A percentile compares a stretch with the other conserved stretches of the same genome.
Evolutionary conservation across 2,797 vertebrate genomes (phyloP).

Genomic region (Odontamblyopus lacepedii): DNA sequence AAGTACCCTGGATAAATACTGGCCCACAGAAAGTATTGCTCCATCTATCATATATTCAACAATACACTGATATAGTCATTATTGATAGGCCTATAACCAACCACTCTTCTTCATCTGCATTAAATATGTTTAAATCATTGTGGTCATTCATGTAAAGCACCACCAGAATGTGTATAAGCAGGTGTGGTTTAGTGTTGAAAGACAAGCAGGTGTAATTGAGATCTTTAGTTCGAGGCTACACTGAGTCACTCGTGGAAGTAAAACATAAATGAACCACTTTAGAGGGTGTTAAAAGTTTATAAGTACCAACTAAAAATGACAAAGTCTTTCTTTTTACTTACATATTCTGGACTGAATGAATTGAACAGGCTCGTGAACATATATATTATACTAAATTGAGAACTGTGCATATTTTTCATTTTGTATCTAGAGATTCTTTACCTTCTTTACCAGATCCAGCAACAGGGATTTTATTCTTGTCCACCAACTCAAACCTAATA

Average conservation of each 20-base stretch:
- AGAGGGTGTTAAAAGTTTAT: not conserved
- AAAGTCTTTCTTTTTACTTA: not conserved
- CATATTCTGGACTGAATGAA: not conserved
- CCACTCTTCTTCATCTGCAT: not conserved
- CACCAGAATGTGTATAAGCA: too few relatives aligned
- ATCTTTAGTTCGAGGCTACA: not conserved
- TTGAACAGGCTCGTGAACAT: not conserved
- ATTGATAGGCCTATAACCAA: too few relatives aligned
- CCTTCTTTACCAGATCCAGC: too few relatives aligned
- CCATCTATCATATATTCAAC: too few relatives aligned
- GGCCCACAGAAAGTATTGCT: too few relatives aligned
- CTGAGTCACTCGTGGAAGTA: not conserved
- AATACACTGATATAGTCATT: too few relatives aligned
- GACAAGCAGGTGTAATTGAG: not conserved
- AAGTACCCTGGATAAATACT: too few relatives aligned
- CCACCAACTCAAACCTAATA: not conserved
- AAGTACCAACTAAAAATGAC: not conserved
- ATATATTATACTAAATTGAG: too few relatives aligned
- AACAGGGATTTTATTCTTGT: not conserved
- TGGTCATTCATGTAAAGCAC: not conserved
- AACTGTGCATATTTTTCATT: too few relatives aligned
- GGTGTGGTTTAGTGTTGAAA: not conserved
- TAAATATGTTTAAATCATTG: not conserved
- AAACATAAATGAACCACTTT: not conserved
- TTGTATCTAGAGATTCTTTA: too few relatives aligned